A percentile compares a stretch with the other conserved stretches of the same genome.
Conservation (phyloP, 2,888 invertebrate genomes). For the Pammene aurita region DNA sequence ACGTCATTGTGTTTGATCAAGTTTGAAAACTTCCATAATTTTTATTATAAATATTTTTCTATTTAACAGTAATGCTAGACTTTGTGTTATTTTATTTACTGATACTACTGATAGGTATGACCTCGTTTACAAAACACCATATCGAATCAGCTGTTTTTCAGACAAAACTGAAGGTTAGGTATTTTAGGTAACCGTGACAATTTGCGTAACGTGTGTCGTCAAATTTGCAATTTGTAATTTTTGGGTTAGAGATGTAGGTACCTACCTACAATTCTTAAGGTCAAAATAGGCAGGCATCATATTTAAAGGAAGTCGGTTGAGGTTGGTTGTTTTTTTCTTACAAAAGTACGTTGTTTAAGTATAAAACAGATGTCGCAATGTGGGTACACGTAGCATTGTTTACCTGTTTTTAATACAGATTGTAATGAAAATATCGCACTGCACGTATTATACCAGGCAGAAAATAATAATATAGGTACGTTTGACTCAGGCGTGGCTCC, state of each 20-base stretch:
- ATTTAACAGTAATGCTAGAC: not conserved
- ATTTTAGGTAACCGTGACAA: constrained; percentile 1
- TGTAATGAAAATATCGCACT: constrained; percentile 10
- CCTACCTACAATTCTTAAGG: constrained; percentile 23
- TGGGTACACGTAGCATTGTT: not conserved
- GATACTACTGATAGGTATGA: not conserved
- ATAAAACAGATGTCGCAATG: constrained; percentile 21
- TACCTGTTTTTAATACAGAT: constrained; percentile 9
- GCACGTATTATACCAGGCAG: not conserved
- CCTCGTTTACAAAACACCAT: constrained; percentile 20
- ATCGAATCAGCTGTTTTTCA: constrained; percentile 24
- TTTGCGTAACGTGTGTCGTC: constrained; percentile 18
- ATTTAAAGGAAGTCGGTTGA: not conserved
- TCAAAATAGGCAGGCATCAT: constrained; percentile 28
- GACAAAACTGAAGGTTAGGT: not conserved
- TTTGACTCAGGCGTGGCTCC: too few species aligned
- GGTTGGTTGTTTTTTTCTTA: constrained; percentile 26
- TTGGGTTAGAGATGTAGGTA: constrained; percentile 5
- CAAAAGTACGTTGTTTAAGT: too few species aligned
- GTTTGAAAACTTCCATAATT: not conserved
- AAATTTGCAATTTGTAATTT: constrained; percentile 15
- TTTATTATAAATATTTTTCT: too few species aligned
- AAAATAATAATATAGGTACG: not conserved
- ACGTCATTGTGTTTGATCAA: not conserved
- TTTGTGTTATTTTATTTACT: not conserved